Conservation (phyloP, 2,113 vertebrate species). For the Dasyornis broadbenti region DNA sequence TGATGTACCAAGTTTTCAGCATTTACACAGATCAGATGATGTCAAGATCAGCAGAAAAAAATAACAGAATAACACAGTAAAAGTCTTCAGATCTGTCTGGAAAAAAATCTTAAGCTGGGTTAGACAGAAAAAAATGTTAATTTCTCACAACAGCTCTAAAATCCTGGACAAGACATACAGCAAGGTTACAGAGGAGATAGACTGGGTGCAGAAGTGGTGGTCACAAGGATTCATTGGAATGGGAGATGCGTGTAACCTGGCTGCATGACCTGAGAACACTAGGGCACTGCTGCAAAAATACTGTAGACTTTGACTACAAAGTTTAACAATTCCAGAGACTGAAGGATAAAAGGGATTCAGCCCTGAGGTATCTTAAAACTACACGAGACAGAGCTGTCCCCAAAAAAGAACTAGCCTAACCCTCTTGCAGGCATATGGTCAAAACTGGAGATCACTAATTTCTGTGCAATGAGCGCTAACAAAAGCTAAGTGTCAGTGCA, state of each 20-base stretch:
- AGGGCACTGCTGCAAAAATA: background rate
- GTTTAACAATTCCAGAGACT: background rate
- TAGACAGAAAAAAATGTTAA: background rate
- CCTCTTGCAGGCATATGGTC: background rate
- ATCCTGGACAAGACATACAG: background rate
- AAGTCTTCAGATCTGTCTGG: background rate
- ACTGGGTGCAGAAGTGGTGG: background rate
- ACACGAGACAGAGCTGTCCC: background rate
- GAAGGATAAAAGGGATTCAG: background rate
- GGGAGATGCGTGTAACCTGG: background rate
- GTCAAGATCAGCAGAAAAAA: constrained; percentile 32
- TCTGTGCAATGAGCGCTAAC: background rate
- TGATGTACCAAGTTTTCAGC: constrained; percentile 20
- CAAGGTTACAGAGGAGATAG: background rate
- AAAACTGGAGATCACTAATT: background rate
- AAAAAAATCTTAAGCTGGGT: background rate
- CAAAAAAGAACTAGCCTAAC: background rate
- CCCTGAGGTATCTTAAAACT: background rate
- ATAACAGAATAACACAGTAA: background rate
- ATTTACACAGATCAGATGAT: constrained; percentile 44
- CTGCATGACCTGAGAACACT: background rate
- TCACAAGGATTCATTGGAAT: background rate
- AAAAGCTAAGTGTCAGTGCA: background rate
- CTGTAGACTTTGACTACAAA: background rate
- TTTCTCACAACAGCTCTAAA: background rate